A percentile compares a stretch with the other conserved stretches of the same genome.
phyloP scores from a whole-genome alignment of 2,113 vertebrate genomes.

The Pseudorasbora parva region DNA sequence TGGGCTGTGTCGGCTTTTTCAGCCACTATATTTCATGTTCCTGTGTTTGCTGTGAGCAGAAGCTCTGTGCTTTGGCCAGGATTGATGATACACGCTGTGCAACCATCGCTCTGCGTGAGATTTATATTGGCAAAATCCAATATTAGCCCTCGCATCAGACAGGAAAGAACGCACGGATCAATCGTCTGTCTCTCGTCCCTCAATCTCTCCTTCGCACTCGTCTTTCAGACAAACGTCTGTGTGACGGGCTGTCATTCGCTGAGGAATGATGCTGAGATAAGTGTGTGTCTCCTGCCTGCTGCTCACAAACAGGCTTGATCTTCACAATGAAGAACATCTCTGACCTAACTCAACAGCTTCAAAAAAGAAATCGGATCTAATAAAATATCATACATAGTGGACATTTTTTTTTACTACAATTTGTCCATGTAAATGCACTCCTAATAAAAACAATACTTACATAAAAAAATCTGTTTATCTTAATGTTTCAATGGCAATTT shows the following conservation, averaged over 20 bases:
- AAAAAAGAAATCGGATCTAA: background rate
- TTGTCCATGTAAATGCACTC: background rate
- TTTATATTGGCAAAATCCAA: conserved; percentile 41
- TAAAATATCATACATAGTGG: background rate
- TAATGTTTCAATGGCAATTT: background rate
- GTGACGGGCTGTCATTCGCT: background rate
- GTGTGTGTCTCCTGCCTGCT: background rate
- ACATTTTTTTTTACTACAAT: background rate
- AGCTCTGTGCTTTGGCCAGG: conserved; percentile 30
- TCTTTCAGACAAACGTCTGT: conserved; percentile 47
- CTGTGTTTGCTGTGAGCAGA: background rate
- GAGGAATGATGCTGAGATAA: background rate
- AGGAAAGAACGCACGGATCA: conserved; percentile 49
- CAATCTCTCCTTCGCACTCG: conserved; percentile 57
- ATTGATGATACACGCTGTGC: conserved; percentile 12
- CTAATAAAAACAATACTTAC: background rate
- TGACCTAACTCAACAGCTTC: background rate
- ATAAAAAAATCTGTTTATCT: background rate
- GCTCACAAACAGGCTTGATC: background rate
- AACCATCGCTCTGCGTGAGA: conserved; percentile 12
- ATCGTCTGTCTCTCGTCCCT: conserved; percentile 46
- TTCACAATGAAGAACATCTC: background rate
- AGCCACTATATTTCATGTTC: conserved; percentile 3
- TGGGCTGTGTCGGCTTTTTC: background rate
- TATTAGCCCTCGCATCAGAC: conserved; percentile 48